phyloP scores from a whole-genome alignment of 2,113 vertebrate genomes.

The Otus sunia region DNA sequence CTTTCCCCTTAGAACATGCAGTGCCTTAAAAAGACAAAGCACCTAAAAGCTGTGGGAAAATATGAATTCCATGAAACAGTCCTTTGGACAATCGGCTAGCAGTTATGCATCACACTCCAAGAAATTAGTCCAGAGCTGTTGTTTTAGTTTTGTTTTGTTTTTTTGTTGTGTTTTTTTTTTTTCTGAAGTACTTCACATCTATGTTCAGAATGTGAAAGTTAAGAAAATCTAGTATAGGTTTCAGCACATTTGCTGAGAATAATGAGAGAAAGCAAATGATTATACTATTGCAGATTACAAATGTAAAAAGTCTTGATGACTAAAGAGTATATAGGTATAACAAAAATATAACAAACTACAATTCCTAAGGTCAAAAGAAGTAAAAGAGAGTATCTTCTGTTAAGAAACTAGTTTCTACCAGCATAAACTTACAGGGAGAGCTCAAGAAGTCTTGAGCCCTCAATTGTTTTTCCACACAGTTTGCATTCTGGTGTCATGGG shows the following conservation, averaged over 20 bases:
- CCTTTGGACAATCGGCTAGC: neutral
- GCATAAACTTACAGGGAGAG: neutral
- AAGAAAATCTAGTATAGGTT: neutral
- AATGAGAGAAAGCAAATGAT: neutral
- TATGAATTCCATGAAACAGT: neutral
- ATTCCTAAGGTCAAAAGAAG: neutral
- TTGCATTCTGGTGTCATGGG: neutral
- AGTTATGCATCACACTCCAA: neutral
- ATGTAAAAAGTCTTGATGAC: neutral
- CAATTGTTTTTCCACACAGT: neutral
- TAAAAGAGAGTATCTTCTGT: neutral
- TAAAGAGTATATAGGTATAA: neutral
- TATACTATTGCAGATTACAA: neutral
- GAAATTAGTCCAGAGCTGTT: neutral
- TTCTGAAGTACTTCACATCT: neutral
- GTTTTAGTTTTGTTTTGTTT: no score
- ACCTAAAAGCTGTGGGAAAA: neutral
- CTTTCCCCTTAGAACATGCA: neutral
- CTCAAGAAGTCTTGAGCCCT: neutral
- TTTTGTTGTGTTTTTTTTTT: neutral
- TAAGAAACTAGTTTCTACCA: neutral
- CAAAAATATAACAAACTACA: neutral
- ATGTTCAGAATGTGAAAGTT: neutral
- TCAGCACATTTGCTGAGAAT: neutral
- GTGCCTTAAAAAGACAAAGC: neutral